A percentile compares a stretch with the other conserved stretches of the same genome.
These are phyloP conservation scores for Arctia plantaginis DNA, from an alignment of 2,888 invertebrate species.

Conservation along the genomic window DNA sequence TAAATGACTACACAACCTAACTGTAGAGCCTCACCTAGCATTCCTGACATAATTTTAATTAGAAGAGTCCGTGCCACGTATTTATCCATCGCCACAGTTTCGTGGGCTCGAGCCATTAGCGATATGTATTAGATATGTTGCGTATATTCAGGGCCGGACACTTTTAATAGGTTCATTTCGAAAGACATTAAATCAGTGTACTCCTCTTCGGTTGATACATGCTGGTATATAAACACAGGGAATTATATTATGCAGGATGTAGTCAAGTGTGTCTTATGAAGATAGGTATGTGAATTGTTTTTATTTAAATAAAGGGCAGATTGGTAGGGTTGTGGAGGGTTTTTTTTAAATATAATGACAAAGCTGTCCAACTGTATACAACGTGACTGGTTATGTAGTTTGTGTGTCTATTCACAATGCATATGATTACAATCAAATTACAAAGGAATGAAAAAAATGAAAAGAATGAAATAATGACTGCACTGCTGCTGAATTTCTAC, in stretches of 20 bases:
- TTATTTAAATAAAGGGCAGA: background rate
- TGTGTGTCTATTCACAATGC: background rate
- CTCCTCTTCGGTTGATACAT: conserved; percentile 14
- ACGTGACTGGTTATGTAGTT: background rate
- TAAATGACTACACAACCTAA: background rate
- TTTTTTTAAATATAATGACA: background rate
- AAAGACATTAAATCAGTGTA: conserved; percentile 49
- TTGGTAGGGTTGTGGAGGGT: background rate
- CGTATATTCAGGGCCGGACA: conserved; percentile 32
- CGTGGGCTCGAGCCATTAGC: conserved; percentile 32
- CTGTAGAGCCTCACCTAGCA: background rate
- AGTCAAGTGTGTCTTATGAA: background rate
- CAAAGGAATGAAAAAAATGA: background rate
- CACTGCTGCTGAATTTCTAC: too few species aligned
- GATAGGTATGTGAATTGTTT: background rate
- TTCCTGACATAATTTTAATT: conserved; percentile 24
- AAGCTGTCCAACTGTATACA: background rate
- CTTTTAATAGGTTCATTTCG: conserved; percentile 53
- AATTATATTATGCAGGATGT: background rate
- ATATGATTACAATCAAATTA: background rate
- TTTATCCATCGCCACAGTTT: conserved; percentile 27
- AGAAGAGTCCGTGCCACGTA: conserved; percentile 19
- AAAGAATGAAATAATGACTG: too few species aligned
- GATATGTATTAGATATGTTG: conserved; percentile 39
- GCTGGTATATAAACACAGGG: background rate